phyloP scores from a whole-genome alignment of 2,113 vertebrate species.

The Octodon degus region DNA sequence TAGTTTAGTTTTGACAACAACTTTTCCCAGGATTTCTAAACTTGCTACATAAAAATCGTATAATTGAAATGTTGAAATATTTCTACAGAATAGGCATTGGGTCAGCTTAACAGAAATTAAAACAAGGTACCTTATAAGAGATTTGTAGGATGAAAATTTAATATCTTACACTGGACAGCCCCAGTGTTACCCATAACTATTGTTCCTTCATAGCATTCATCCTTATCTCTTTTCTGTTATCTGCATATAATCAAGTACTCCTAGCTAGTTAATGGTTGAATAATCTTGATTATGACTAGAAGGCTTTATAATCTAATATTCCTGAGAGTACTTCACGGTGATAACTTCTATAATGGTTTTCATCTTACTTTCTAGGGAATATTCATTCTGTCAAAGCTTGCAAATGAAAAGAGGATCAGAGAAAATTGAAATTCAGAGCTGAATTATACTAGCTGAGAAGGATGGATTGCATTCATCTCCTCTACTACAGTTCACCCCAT shows the following conservation, averaged over 20 bases:
- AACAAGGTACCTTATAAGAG: background rate
- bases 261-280: background rate
- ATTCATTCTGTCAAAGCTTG: background rate
- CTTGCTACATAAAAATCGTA: background rate
- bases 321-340: background rate
- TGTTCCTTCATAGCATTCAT: background rate
- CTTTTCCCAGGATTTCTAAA: background rate
- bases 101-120: background rate
- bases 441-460: background rate
- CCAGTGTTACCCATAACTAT: background rate
- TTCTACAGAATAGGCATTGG: background rate
- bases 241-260: background rate
- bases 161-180: background rate
- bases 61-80: background rate
- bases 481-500: background rate
- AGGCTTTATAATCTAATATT: constrained; percentile 27
- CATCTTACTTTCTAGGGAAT: constrained; percentile 29
- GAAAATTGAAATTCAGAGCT: constrained; percentile 3
- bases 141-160: background rate
- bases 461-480: constrained; percentile 8
- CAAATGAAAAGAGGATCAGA: constrained; percentile 34
- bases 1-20: constrained; percentile 53
- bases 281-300: background rate
- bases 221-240: background rate
- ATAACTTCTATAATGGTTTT: background rate